phyloP scores from a whole-genome alignment of 2,797 vertebrate species.

The Halcyon smyrnensis region DNA sequence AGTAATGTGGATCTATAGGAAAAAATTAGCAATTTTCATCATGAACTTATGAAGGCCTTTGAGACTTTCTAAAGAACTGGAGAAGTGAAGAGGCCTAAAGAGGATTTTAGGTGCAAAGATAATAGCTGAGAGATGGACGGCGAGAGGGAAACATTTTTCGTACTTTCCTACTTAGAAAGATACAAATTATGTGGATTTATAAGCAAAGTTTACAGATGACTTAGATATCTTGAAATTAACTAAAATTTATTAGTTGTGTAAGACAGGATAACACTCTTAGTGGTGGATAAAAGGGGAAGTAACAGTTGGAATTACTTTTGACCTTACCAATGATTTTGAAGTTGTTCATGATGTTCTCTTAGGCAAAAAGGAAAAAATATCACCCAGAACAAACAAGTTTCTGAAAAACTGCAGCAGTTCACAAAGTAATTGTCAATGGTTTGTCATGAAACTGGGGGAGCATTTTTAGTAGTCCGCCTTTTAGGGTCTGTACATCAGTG shows the following conservation, averaged over 20 bases:
- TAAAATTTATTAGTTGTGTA: neutral
- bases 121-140: neutral
- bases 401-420: neutral
- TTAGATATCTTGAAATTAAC: neutral
- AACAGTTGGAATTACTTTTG: neutral
- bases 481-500: neutral
- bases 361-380: neutral
- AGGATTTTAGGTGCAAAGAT: neutral
- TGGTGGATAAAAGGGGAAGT: neutral
- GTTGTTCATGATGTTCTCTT: neutral
- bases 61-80: neutral
- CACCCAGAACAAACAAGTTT: neutral
- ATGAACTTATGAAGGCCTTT: neutral
- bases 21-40: neutral
- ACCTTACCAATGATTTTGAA: neutral
- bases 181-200: neutral
- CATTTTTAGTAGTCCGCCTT: neutral
- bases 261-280: neutral
- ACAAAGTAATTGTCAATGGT: neutral
- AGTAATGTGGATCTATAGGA: neutral
- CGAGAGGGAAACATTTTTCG: neutral
- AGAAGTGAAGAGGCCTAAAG: neutral
- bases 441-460: neutral
- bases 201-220: neutral
- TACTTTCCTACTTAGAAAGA: neutral